Evolutionary conservation across 1,140 invertebrate genomes (phyloP), one percentile per base, ranked within the genome.

Genomic region (Maconellicoccus hirsutus): DNA sequence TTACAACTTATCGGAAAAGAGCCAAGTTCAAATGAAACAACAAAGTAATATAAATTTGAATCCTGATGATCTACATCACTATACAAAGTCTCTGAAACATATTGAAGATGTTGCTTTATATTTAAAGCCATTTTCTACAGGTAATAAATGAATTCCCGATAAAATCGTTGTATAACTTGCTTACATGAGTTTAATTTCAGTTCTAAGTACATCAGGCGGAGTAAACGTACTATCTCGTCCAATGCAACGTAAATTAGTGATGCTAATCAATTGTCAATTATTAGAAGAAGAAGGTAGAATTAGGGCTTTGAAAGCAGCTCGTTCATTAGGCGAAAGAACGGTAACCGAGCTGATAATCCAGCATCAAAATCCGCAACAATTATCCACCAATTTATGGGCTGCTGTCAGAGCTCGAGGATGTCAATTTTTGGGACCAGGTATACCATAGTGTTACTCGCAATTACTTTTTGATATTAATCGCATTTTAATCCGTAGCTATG

Each of bases 361-460:
- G 76, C 94, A 98, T 80, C 90, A 97, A 81, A 95, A 94, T 82
- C 90, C 92, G 27, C 90, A 94, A 76, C 92, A 96, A 77, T 79
- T 96, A 2, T 94, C 92, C 70, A 89, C 92, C 7, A 94, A 95
- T 81, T 82, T 99, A 19, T 99, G 97, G 97, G 93, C 94, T 39
- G 96, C 96, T 63, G 96, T 99, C 2, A 80, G 97, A 72, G 92
- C 94, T 1, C 84, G 96, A 71, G 96, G 97, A 33, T 99, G 97
- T 79, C 97, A 99, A 80, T 99, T 99, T 81, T 86, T 99, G 16
- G 97, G 97, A n/a, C 96, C 96, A 74, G 88, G 87, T 87, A 80
- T 75, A 29, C n/a, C 52, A n/a, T 23, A 73, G 4, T 22, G 21
- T 7, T 7, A 7, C 21, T 19, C 16, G n/a, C 16, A 3, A 59